Evolutionary conservation across 1,140 invertebrate species (phyloP).

Genomic region (Tribolium madens): DNA sequence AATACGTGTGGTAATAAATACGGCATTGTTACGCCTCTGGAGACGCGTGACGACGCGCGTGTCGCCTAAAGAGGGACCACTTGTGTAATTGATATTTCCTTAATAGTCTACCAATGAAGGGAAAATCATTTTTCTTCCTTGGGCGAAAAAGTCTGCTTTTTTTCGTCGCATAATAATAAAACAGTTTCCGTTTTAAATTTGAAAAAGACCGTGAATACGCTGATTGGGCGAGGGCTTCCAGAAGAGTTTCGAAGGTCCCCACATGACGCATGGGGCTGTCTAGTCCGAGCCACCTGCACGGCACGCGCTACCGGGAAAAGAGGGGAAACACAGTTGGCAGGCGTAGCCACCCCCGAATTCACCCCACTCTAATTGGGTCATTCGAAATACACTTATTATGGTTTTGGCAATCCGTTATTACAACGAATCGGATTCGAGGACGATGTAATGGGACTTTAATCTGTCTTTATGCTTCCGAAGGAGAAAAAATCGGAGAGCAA

Average conservation of each 20-base stretch:
- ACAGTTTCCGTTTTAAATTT: neutral
- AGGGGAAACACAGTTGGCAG: slow-evolving; percentile 45
- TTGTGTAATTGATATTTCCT: slow-evolving; percentile 33
- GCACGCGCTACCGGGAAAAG: slow-evolving; percentile 45
- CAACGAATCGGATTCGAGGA: neutral
- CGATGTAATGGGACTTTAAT: slow-evolving; percentile 24
- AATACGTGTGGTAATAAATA: slow-evolving; percentile 14
- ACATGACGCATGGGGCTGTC: slow-evolving; percentile 40
- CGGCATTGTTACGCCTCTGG: slow-evolving; percentile 14
- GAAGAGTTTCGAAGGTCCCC: slow-evolving; percentile 24
- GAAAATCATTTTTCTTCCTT: too few species aligned
- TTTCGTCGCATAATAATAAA: neutral
- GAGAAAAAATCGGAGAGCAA: neutral
- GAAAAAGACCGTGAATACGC: neutral
- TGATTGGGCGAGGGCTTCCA: neutral
- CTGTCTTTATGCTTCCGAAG: neutral
- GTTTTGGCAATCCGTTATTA: slow-evolving; percentile 27
- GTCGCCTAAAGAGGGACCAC: slow-evolving; percentile 18
- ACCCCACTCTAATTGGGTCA: slow-evolving; percentile 46
- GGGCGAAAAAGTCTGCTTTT: too few species aligned
- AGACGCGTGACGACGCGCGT: slow-evolving; percentile 18
- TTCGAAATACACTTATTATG: slow-evolving; percentile 24
- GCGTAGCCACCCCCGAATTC: slow-evolving; percentile 39
- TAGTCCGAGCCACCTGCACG: slow-evolving; percentile 37
- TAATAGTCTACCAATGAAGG: neutral